Conservation (phyloP, 2,113 vertebrate species). For the Varanus komodoensis region DNA sequence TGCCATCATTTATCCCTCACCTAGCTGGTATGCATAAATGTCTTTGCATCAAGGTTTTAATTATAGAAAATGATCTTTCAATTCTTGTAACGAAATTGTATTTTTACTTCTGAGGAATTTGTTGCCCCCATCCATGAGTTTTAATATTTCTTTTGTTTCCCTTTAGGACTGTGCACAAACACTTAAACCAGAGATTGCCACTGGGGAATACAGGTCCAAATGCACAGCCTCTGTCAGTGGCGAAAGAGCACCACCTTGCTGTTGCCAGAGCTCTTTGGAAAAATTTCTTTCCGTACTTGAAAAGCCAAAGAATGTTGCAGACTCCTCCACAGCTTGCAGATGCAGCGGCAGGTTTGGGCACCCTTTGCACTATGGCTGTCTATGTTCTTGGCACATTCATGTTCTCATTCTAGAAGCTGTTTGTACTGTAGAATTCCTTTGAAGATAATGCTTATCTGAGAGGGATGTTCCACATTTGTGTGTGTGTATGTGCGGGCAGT, state of each 20-base stretch:
- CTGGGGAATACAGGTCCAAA: constrained; percentile 60
- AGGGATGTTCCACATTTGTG: constrained; percentile 38
- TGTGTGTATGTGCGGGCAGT: not conserved
- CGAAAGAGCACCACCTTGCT: constrained; percentile 96
- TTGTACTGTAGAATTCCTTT: not conserved
- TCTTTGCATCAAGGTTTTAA: constrained; percentile 72
- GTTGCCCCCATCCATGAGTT: not conserved
- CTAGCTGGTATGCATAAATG: constrained; percentile 70
- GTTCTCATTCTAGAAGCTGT: constrained; percentile 9
- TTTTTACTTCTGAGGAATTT: constrained; percentile 48
- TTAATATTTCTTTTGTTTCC: constrained; percentile 71
- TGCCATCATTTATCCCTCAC: constrained; percentile 82
- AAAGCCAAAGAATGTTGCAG: constrained; percentile 89
- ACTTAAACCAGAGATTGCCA: constrained; percentile 75
- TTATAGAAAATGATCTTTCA: constrained; percentile 65
- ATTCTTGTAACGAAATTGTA: constrained; percentile 50
- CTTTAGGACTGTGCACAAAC: constrained; percentile 84
- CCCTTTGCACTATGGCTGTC: not conserved
- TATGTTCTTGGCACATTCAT: not conserved
- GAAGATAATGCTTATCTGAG: not conserved
- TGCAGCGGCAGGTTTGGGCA: constrained; percentile 90
- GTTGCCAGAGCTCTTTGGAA: constrained; percentile 89
- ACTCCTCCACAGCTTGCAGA: constrained; percentile 88
- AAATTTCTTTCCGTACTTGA: constrained; percentile 93
- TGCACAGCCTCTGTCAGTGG: constrained; percentile 72